phyloP scores from a whole-genome alignment of 2,113 vertebrate genomes.

The Madoqua kirkii region DNA sequence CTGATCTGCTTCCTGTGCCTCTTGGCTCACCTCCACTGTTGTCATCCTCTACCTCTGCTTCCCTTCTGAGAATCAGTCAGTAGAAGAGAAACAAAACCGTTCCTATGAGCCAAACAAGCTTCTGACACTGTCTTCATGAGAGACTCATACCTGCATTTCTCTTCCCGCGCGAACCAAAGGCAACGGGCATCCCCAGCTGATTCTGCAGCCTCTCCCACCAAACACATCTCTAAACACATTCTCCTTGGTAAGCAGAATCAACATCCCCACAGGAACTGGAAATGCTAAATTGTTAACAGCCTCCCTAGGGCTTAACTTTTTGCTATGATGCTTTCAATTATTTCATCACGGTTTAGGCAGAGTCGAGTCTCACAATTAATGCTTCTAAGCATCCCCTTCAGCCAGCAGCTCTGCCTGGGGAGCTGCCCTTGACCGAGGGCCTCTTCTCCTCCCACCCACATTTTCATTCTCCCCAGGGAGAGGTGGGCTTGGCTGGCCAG shows the following conservation, averaged over 20 bases:
- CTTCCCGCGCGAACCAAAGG: conserved; percentile 9
- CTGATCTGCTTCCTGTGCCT: background rate
- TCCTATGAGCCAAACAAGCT: background rate
- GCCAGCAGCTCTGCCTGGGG: background rate
- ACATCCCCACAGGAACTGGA: conserved; percentile 59
- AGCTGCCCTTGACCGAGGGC: background rate
- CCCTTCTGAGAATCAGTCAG: background rate
- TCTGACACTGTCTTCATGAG: background rate
- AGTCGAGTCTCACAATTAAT: conserved; percentile 56
- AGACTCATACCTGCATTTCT: background rate
- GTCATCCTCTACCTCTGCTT: background rate
- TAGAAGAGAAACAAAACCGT: background rate
- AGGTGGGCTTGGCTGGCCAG: background rate
- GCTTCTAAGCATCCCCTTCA: background rate
- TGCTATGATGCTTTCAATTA: conserved; percentile 69
- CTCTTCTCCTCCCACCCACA: background rate
- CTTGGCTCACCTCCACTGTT: background rate
- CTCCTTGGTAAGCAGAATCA: conserved; percentile 35
- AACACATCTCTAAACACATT: background rate
- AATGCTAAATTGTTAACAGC: conserved; percentile 67
- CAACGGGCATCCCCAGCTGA: background rate
- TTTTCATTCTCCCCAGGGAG: background rate
- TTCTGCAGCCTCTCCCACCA: background rate
- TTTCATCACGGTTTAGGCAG: conserved; percentile 61
- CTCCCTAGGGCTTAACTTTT: conserved; percentile 69